Conservation (phyloP, 2,888 invertebrate species). For the Heliconius ismenius region DNA sequence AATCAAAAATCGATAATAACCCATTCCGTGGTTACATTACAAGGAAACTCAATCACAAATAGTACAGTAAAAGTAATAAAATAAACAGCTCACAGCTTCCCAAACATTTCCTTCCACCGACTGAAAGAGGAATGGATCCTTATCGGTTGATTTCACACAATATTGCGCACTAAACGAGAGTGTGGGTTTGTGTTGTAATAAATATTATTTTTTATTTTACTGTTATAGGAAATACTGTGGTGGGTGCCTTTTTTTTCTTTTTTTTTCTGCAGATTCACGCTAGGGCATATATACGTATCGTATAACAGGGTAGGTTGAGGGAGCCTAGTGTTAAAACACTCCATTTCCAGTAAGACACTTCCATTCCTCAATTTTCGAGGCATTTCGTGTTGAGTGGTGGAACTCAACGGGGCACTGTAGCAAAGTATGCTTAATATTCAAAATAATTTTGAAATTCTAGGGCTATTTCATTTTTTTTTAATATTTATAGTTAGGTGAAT, state of each 20-base stretch:
- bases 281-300: too few species aligned
- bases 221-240: background rate
- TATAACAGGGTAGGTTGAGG: too few species aligned
- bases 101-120: constrained; percentile 8
- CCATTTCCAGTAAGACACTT: too few species aligned
- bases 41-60: constrained; percentile 32
- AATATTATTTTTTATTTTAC: constrained; percentile 13
- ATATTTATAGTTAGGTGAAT: background rate
- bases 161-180: constrained; percentile 7
- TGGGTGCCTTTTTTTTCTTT: background rate
- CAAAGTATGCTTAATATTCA: too few species aligned
- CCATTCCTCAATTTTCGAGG: too few species aligned
- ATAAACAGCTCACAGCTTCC: constrained; percentile 28
- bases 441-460: too few species aligned
- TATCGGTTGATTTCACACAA: constrained; percentile 11
- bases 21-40: background rate
- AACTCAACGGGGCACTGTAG: too few species aligned
- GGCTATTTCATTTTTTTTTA: too few species aligned
- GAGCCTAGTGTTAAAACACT: too few species aligned
- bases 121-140: constrained; percentile 7
- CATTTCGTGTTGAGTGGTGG: too few species aligned
- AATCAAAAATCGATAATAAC: background rate
- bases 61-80: constrained; percentile 32
- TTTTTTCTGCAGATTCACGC: too few species aligned
- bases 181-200: background rate